phyloP scores from a whole-genome alignment of 2,888 invertebrate species.

The Cotesia congregata region DNA sequence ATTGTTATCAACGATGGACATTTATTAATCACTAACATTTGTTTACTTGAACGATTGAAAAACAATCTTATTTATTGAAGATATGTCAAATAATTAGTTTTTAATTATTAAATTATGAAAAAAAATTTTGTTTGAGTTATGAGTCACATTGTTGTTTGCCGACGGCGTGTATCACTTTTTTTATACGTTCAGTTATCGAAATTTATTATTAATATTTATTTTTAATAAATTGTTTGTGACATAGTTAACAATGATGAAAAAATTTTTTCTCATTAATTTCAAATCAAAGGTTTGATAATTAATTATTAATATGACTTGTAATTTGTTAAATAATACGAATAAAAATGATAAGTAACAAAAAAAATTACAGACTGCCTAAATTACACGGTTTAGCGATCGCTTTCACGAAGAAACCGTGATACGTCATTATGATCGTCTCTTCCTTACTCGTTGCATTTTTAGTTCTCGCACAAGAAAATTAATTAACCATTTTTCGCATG shows the following conservation, averaged over 20 bases:
- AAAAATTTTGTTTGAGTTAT: background rate
- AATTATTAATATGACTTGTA: background rate
- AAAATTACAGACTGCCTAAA: conserved; percentile 19
- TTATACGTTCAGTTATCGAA: no score
- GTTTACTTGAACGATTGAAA: background rate
- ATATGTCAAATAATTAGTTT: background rate
- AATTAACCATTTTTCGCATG: conserved; percentile 19
- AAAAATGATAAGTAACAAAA: conserved; percentile 9
- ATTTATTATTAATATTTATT: no score
- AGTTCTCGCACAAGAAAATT: conserved; percentile 12
- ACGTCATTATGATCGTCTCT: conserved; percentile 17
- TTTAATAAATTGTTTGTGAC: no score
- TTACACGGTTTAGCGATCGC: conserved; percentile 41
- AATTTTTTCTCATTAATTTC: background rate
- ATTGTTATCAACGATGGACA: background rate
- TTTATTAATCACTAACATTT: background rate
- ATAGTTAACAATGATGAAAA: background rate
- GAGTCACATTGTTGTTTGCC: background rate
- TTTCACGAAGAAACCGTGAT: conserved; percentile 35
- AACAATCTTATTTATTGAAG: background rate
- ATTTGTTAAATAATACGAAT: background rate
- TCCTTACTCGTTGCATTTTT: conserved; percentile 31
- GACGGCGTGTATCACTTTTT: background rate
- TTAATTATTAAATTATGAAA: background rate
- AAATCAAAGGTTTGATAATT: background rate